Evolutionary conservation across 2,888 invertebrate species (phyloP), one percentile per base, ranked within the genome.

Genomic region (Hydroisotoma schaefferi): DNA sequence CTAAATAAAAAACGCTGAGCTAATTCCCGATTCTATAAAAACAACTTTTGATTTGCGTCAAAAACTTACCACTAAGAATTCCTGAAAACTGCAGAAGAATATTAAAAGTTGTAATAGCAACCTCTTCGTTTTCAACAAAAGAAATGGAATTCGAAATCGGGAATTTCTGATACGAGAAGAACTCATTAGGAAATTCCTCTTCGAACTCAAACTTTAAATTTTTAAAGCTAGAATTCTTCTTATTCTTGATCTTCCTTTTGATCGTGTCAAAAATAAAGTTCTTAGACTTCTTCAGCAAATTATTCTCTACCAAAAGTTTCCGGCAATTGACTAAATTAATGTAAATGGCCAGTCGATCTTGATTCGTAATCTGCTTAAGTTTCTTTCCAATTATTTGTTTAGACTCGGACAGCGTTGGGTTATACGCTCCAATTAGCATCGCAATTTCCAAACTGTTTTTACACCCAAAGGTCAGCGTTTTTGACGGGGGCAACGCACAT

Each of bases 381-480:
- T 25, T 46, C 23, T 25, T 28, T 15, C 23, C 29, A 18, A 5
- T 29, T n/a, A 29, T 25, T 4, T 22, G n/a, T 12, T 37, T 43
- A n/a, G 33, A 43, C 20, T 27, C 26, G 23, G 54, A 37, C 52
- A 94, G 81, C 8, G 85, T 81, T 0, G 94, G 92, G 73, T 87
- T 92, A 77, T 95, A 95, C 38, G 92, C 90, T 6, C 93, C 90
- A 75, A 94, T 92, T 47, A 94, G 79, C 74, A 90, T 90, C 0
- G 93, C 94, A 49, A 95, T 91, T 78, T 94, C 94, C 73, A 87
- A 86, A 77, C 94, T 93, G 74, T 91, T 89, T 0, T 84, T 78
- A 0, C 93, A 93, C 77, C 94, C 94, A 74, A 95, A 89, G 20
- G 94, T 94, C 77, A 93, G 94, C 78, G 93, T 94, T 74, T 90